These are phyloP conservation scores for Todiramphus saurophagus DNA, from an alignment of 2,113 vertebrate genomes.

Conservation along the genomic window DNA sequence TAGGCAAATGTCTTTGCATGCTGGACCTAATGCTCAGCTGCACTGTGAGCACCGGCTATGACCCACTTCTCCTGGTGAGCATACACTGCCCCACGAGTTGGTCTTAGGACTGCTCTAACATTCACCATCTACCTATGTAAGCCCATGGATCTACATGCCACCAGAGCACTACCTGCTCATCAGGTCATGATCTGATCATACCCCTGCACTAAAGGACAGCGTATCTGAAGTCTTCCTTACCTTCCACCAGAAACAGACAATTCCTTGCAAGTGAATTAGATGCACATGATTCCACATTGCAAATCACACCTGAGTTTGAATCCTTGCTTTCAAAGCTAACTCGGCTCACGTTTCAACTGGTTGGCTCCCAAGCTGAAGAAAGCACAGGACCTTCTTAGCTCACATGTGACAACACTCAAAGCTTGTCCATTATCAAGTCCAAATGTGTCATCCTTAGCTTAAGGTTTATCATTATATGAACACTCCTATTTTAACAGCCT, in stretches of 20 bases:
- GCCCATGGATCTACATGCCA: background rate
- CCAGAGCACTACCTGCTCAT: background rate
- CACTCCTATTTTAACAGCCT: background rate
- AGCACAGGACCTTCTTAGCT: background rate
- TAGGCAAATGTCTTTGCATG: background rate
- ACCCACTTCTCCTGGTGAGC: background rate
- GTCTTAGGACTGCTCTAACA: background rate
- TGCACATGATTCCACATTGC: background rate
- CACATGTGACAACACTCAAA: background rate
- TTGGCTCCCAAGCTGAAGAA: background rate
- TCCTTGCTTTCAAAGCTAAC: background rate
- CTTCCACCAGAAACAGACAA: background rate
- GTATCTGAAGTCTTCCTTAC: background rate
- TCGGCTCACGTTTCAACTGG: background rate
- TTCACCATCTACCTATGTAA: background rate
- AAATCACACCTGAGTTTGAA: background rate
- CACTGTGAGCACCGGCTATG: background rate
- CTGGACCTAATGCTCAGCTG: background rate
- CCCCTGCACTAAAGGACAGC: background rate
- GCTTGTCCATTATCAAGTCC: background rate
- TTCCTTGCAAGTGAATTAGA: background rate
- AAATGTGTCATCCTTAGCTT: background rate
- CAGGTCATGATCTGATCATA: background rate
- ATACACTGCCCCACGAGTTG: background rate
- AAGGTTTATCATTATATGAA: background rate